Evolutionary conservation across 2,888 invertebrate genomes (phyloP).

Genomic region (Drosophila cognata): DNA sequence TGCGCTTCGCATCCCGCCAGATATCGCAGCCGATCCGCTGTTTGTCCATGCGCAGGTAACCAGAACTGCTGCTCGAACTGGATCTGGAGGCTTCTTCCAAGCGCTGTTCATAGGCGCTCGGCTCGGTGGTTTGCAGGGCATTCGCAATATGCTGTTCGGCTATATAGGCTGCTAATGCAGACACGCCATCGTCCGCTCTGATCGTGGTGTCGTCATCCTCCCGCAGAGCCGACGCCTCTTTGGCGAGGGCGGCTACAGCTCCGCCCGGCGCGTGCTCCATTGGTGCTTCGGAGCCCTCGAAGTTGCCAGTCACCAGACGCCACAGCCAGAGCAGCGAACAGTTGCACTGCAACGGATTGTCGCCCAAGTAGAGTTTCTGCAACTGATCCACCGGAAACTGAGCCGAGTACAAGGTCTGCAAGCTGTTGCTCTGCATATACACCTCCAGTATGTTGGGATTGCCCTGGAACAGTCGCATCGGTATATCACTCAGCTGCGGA

Average conservation of each 20-base stretch:
- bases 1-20: constrained; percentile 81
- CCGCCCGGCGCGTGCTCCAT: constrained; percentile 69
- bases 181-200: constrained; percentile 64
- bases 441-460: constrained; percentile 92
- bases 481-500: constrained; percentile 89
- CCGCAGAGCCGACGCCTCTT: constrained; percentile 49
- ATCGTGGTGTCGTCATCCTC: constrained; percentile 61
- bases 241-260: constrained; percentile 79
- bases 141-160: constrained; percentile 77
- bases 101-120: constrained; percentile 60
- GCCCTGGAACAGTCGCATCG: constrained; percentile 93
- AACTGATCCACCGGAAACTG: constrained; percentile 93
- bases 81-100: constrained; percentile 46
- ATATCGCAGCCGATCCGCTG: constrained; percentile 84
- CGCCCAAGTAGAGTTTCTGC: constrained; percentile 90
- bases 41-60: constrained; percentile 82
- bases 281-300: constrained; percentile 70
- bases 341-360: constrained; percentile 94
- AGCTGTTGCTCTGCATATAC: constrained; percentile 91
- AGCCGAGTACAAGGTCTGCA: constrained; percentile 91
- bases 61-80: constrained; percentile 50
- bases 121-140: constrained; percentile 67
- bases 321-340: constrained; percentile 95
- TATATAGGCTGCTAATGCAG: constrained; percentile 77
- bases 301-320: constrained; percentile 87